phyloP scores from a whole-genome alignment of 1,140 invertebrate species.

The Neuroterus valhalla region DNA sequence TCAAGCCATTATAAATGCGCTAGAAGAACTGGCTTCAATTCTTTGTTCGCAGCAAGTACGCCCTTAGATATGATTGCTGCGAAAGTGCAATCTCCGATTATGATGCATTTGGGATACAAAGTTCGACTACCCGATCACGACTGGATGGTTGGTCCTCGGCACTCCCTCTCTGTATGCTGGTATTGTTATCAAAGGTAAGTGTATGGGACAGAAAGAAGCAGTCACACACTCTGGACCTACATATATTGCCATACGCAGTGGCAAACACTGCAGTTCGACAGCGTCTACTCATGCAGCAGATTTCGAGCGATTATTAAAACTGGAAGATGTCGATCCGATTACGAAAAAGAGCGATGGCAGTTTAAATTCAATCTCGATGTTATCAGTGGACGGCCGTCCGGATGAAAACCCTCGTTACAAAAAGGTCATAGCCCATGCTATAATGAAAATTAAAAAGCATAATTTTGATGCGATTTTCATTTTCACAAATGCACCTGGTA shows the following conservation, averaged over 20 bases:
- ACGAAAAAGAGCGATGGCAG: slow-evolving; percentile 40
- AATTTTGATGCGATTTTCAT: slow-evolving; percentile 67
- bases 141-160: slow-evolving; percentile 64
- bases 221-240: slow-evolving; percentile 67
- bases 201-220: slow-evolving; percentile 48
- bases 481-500: slow-evolving; percentile 67
- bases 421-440: slow-evolving; percentile 59
- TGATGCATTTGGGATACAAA: slow-evolving; percentile 69
- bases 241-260: slow-evolving; percentile 65
- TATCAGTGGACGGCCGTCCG: slow-evolving; percentile 56
- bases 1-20: slow-evolving; percentile 31
- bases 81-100: slow-evolving; percentile 62
- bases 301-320: not conserved
- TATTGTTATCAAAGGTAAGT: slow-evolving; percentile 53
- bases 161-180: slow-evolving; percentile 66
- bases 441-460: slow-evolving; percentile 55
- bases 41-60: slow-evolving; percentile 39
- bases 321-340: slow-evolving; percentile 50
- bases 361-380: slow-evolving; percentile 41
- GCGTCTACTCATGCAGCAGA: slow-evolving; percentile 33
- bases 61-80: slow-evolving; percentile 69
- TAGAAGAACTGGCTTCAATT: slow-evolving; percentile 41
- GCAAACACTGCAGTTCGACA: slow-evolving; percentile 58
- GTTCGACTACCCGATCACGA: slow-evolving; percentile 71
- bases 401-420: slow-evolving; percentile 71